Evolutionary conservation across 2,113 vertebrate genomes (phyloP), one percentile per base, ranked within the genome.

Genomic region (Dascyllus trimaculatus): DNA sequence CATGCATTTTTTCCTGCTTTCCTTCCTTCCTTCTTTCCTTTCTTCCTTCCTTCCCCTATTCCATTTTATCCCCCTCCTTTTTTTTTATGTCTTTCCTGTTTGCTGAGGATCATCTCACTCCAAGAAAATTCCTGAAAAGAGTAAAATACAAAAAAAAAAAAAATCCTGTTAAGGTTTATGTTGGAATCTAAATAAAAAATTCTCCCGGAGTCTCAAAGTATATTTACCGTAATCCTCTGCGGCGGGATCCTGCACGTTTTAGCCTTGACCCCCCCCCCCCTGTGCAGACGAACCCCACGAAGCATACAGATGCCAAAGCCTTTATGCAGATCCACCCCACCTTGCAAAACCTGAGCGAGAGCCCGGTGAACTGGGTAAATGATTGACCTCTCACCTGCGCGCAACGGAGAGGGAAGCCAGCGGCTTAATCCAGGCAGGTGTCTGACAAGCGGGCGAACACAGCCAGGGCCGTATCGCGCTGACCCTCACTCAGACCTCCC

Each of bases 341-440:
- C 95, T 94, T 89, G 94, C 94, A 96, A 96, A 96, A 93, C 32
- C n/a, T 94, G 96, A 96, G 94, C 91, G 93, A 95, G 95, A 96
- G 95, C 95, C 96, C 95, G 91, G 94, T 94, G 96, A 97, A 96
- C 95, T 96, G 95, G 96, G 96, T 97, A 97, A 97, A 97, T 94
- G 96, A 94, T 97, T 96, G 96, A 97, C 96, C 97, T 96, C 95
- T 93, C 95, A 98, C 93, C 92, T 84, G 58, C 48, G 17, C 67
- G 52, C 89, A 87, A 92, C 72, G 54, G 75, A 78, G 86, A 73
- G 83, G 92, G 96, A 96, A 96, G 95, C 95, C 95, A 91, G 95
- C 78, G 94, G 96, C 95, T 97, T 99, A 98, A 99, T 99, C 96
- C 96, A 96, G 95, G 95, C 96, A 96, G 96, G 96, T 96, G 97